Evolutionary conservation across 2,888 invertebrate genomes (phyloP).

Genomic region (Sphaerophoria taeniata): DNA sequence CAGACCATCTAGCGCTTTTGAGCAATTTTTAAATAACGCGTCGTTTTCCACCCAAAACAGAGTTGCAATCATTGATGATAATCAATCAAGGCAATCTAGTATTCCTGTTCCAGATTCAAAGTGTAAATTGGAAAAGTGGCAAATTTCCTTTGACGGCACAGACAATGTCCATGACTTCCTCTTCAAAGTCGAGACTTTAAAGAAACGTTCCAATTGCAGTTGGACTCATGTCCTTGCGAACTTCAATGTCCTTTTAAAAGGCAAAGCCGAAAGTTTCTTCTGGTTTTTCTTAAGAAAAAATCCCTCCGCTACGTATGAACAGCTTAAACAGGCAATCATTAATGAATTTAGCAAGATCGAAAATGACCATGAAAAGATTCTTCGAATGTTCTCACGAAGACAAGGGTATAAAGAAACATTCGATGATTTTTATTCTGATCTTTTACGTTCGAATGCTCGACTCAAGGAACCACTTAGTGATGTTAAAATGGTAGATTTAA

Average conservation of each 20-base stretch:
- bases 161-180: slow-evolving; percentile 12
- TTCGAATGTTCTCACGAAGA: no score
- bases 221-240: slow-evolving; percentile 11
- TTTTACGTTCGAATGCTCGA: slow-evolving; percentile 10
- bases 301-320: not conserved
- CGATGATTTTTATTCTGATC: slow-evolving; percentile 22
- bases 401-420: slow-evolving; percentile 19
- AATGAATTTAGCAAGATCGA: not conserved
- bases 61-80: not conserved
- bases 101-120: not conserved
- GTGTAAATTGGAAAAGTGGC: slow-evolving; percentile 13
- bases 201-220: not conserved
- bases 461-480: slow-evolving; percentile 11
- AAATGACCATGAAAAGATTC: slow-evolving; percentile 9
- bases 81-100: not conserved
- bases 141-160: not conserved
- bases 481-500: not conserved
- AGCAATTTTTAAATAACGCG: slow-evolving; percentile 7
- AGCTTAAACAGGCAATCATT: not conserved
- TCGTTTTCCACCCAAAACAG: slow-evolving; percentile 8
- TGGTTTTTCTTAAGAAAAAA: slow-evolving; percentile 1
- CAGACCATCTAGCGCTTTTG: slow-evolving; percentile 2
- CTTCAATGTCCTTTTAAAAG: slow-evolving; percentile 19
- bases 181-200: slow-evolving; percentile 21
- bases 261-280: slow-evolving; percentile 4